phyloP scores from a whole-genome alignment of 2,888 invertebrate genomes.

The Synanthedon vespiformis region DNA sequence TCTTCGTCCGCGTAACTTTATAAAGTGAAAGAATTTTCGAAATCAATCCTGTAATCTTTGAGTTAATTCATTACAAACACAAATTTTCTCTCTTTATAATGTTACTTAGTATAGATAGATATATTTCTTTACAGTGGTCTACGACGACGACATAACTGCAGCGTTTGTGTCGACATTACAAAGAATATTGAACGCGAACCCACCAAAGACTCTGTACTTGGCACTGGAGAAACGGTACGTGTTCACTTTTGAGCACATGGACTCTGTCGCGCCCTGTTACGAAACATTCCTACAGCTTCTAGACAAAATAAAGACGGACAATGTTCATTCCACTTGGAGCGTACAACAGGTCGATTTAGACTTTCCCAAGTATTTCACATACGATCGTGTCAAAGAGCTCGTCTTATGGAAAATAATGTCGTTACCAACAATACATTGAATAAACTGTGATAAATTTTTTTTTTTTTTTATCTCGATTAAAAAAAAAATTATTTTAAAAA shows the following conservation, averaged over 20 bases:
- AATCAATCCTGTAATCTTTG: too few relatives aligned
- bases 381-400: slow-evolving; percentile 82
- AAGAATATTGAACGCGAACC: slow-evolving; percentile 71
- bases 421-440: slow-evolving; percentile 15
- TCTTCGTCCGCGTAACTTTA: too few relatives aligned
- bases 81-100: neutral
- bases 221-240: slow-evolving; percentile 90
- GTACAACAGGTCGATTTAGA: slow-evolving; percentile 75
- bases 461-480: too few relatives aligned
- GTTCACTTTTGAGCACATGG: slow-evolving; percentile 83
- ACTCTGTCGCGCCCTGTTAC: slow-evolving; percentile 88
- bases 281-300: slow-evolving; percentile 81
- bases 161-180: slow-evolving; percentile 81
- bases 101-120: neutral
- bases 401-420: slow-evolving; percentile 78
- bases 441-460: slow-evolving; percentile 35
- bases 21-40: too few relatives aligned
- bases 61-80: too few relatives aligned
- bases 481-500: too few relatives aligned
- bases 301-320: slow-evolving; percentile 56
- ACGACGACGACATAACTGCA: slow-evolving; percentile 84
- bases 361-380: slow-evolving; percentile 85
- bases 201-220: slow-evolving; percentile 76
- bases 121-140: slow-evolving; percentile 76
- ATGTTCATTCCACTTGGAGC: slow-evolving; percentile 60